phyloP scores from a whole-genome alignment of 2,888 invertebrate genomes.

The Rotaria magnacalcarata region DNA sequence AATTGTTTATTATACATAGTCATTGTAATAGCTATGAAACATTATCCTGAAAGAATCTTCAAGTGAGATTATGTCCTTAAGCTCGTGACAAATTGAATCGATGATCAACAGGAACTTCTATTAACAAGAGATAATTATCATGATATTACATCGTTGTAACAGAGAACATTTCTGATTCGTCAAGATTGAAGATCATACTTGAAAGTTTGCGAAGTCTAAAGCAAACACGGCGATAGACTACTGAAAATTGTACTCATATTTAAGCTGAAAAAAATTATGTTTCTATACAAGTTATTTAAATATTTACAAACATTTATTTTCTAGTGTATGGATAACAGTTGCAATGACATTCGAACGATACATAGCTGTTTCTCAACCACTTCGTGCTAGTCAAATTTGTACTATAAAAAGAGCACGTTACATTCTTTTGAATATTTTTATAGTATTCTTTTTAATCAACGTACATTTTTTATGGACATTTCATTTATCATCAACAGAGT shows the following conservation, averaged over 20 bases:
- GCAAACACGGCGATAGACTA: too few relatives aligned
- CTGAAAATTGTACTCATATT: too few relatives aligned
- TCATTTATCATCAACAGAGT: conserved; percentile 25
- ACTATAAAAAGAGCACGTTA: conserved; percentile 50
- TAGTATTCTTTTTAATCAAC: conserved; percentile 49
- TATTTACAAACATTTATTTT: too few relatives aligned
- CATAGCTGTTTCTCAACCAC: conserved; percentile 51
- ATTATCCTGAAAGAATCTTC: neutral
- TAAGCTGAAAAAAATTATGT: too few relatives aligned
- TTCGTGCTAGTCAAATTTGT: conserved; percentile 49
- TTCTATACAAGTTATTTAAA: too few relatives aligned
- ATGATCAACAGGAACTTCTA: neutral
- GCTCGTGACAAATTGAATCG: neutral
- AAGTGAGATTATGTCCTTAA: neutral
- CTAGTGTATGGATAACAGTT: conserved; percentile 52
- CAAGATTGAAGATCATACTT: too few relatives aligned
- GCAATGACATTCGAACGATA: conserved; percentile 53
- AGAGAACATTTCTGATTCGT: too few relatives aligned
- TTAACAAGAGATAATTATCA: neutral
- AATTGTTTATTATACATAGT: neutral
- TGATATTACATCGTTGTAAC: neutral
- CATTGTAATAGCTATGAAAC: neutral
- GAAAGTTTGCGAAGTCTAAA: too few relatives aligned
- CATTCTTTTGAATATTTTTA: conserved; percentile 47
- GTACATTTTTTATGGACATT: conserved; percentile 51